Evolutionary conservation across 2,113 vertebrate species (phyloP), one percentile per base, ranked within the genome.

Genomic region (Lophura nycthemera): DNA sequence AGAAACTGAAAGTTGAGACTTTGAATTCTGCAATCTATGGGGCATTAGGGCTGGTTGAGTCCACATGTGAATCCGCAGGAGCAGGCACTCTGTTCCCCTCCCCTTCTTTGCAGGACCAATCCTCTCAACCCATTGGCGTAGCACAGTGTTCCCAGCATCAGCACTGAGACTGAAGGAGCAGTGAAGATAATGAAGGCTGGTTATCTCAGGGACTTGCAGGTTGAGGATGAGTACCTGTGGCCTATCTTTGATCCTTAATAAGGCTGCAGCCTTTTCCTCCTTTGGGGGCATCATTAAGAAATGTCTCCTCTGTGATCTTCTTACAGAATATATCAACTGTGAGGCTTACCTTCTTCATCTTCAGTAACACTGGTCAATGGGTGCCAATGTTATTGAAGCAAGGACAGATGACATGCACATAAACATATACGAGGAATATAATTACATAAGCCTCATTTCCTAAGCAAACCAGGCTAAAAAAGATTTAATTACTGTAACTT

Each of bases 401-500:
- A 89, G 60, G 78, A 40, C 15, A 66, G 50, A 50, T 66, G 70
- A 36, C n/a, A 73, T 2, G 1, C 25, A 48, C 24, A 59, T 63
- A 66, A 89, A 74, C 72, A 80, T 4, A 73, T 48, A 81, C 18
- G 67, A 52, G 5, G 1, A 70, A 45, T 70, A n/a, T 40, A 85
- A 70, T 95, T 80, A 63, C n/a, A 45, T 69, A 85, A 94, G 42
- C 64, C 14, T 91, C 21, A 80, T 93, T 88, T 88, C 75, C 83
- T 83, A 77, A 96, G 60, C 54, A 88, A 86, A 86, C 52, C 29
- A 77, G 63, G 67, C 64, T 80, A 91, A 90, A 92, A 89, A 80
- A 38, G 4, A 89, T 64, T 77, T 89, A 94, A 94, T 93, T 93
- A 32, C 56, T 77, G 17, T 86, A 91, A 86, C 64, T 83, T 92